Evolutionary conservation across 2,888 invertebrate species (phyloP).

Genomic region (Andrena minutula): DNA sequence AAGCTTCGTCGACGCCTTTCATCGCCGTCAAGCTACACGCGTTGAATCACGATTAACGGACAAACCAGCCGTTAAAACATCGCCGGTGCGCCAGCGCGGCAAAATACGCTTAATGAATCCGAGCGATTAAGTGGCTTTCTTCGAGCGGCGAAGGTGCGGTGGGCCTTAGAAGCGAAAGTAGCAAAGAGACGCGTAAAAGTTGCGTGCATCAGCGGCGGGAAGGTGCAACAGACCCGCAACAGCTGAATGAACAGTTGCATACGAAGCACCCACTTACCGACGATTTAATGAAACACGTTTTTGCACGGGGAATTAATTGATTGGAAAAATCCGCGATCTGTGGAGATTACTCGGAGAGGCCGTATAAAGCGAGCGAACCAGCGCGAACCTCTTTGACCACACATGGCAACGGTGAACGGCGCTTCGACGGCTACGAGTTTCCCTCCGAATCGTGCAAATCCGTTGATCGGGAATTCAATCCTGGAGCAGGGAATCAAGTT

Average conservation of each 20-base stretch:
- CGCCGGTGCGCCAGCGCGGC: not conserved
- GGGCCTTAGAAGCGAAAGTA: constrained; percentile 4
- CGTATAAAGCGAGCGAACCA: constrained; percentile 50
- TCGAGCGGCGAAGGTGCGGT: not conserved
- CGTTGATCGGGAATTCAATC: constrained; percentile 46
- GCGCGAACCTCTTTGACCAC: constrained; percentile 40
- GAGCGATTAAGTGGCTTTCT: constrained; percentile 2
- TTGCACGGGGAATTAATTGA: constrained; percentile 50
- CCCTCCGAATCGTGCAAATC: constrained; percentile 43
- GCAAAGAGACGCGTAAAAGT: not conserved
- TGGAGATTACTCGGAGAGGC: constrained; percentile 51
- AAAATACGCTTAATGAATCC: constrained; percentile 8
- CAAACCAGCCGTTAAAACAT: not conserved
- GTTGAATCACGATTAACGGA: constrained; percentile 62
- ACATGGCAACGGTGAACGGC: constrained; percentile 41
- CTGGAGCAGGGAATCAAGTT: constrained; percentile 24
- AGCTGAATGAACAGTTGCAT: constrained; percentile 44
- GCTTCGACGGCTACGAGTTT: constrained; percentile 25
- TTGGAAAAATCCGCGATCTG: constrained; percentile 56
- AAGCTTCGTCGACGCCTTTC: constrained; percentile 59
- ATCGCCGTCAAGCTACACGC: constrained; percentile 43
- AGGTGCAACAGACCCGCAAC: not conserved
- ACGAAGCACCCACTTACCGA: constrained; percentile 11
- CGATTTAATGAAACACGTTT: constrained; percentile 46
- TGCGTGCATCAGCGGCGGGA: not conserved